Base-by-base conservation (phyloP, 37 sponge, comb jelly and placozoan genomes). In the Dysidea cf. avara region DNA sequence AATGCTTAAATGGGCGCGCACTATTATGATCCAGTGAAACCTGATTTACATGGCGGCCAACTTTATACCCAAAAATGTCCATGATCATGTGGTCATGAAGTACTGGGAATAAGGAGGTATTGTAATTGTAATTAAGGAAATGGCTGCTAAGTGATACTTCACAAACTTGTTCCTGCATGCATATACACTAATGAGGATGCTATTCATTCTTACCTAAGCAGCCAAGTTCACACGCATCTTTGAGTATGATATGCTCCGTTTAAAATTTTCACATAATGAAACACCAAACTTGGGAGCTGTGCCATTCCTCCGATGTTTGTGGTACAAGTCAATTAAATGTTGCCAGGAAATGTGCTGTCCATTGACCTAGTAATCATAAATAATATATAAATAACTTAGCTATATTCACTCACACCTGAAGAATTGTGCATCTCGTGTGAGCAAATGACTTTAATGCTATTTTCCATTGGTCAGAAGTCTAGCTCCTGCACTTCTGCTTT, bases 141-240 rank as follows among this genome's bases (percentile, higher is more conserved):
- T n/a, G n/a, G n/a, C n/a, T n/a, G n/a, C n/a, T n/a, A n/a, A n/a
- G n/a, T n/a, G n/a, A n/a, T n/a, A n/a, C n/a, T n/a, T n/a, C n/a
- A n/a, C n/a, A n/a, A n/a, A n/a, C n/a, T n/a, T n/a, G n/a, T n/a
- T n/a, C n/a, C n/a, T n/a, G n/a, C n/a, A n/a, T 36, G 54, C 34
- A n/a, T n/a, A n/a, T n/a, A n/a, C n/a, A n/a, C n/a, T n/a, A n/a
- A n/a, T n/a, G n/a, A n/a, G n/a, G n/a, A n/a, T n/a, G n/a, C n/a
- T n/a, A n/a, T n/a, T n/a, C 2, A 18, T 69, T 50, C 47, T 18
- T 61, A 80, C 81, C 54, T 80, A 71, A 4, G 71, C 81, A 16
- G 81, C 74, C 32, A 81, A 37, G 48, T 72, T 33, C 4, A 72
- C 73, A 24, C 73, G 1, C 81, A 81, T 81, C 25, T 66, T 64